Evolutionary conservation across 2,797 vertebrate species (phyloP).

Genomic region (Lepus townsendii): DNA sequence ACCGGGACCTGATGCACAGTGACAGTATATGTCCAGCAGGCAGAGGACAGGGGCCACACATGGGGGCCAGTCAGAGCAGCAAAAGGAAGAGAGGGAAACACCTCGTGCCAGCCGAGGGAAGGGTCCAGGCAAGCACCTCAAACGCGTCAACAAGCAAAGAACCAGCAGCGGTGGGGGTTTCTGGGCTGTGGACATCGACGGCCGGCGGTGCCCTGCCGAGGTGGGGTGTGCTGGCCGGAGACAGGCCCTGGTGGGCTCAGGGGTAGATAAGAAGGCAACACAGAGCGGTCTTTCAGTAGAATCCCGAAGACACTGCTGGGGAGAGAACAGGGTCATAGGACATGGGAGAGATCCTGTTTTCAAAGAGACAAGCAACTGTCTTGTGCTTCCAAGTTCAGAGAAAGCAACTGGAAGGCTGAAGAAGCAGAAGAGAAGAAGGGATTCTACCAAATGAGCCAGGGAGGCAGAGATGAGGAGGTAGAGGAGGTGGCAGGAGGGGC

Average conservation of each 20-base stretch:
- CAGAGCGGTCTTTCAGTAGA: background rate
- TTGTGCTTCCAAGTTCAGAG: background rate
- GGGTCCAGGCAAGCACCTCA: rapidly evolving
- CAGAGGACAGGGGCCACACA: rapidly evolving
- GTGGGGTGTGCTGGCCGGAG: too few relatives aligned
- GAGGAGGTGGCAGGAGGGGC: rapidly evolving
- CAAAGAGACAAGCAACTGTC: background rate
- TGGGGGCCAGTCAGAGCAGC: background rate
- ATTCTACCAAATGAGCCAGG: background rate
- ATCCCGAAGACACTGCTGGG: background rate
- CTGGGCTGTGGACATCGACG: background rate
- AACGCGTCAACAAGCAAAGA: background rate
- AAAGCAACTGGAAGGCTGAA: background rate
- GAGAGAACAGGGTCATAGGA: background rate
- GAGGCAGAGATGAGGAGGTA: rapidly evolving
- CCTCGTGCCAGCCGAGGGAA: background rate
- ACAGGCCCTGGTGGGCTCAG: rapidly evolving
- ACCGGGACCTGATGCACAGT: rapidly evolving
- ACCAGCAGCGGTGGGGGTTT: background rate
- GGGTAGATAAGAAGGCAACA: rapidly evolving
- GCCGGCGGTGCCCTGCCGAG: background rate
- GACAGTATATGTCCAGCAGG: rapidly evolving
- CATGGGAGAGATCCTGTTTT: background rate
- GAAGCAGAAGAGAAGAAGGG: background rate
- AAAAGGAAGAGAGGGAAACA: background rate